Percentiles rank a stretch among this genome's conserved stretches.
These are phyloP conservation scores for Parnassius orleans DNA, from an alignment of 2,888 invertebrate species.

Conservation along the genomic window DNA sequence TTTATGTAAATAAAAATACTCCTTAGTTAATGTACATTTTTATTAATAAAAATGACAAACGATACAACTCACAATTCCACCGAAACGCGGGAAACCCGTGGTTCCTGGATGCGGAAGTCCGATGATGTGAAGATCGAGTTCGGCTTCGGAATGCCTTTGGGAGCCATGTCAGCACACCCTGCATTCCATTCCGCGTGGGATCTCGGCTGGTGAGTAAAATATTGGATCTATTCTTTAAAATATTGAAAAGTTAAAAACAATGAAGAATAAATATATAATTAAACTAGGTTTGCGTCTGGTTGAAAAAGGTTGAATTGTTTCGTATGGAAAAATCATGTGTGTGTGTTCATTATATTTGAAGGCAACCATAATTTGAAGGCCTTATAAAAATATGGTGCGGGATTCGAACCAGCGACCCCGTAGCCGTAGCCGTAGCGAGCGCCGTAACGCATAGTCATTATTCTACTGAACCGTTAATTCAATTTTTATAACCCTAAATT, in stretches of 20 bases:
- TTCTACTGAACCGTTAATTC: too few species aligned
- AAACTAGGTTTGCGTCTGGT: too few species aligned
- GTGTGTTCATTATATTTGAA: too few species aligned
- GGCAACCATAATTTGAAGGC: too few species aligned
- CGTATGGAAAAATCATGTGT: too few species aligned
- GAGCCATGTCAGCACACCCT: slow-evolving; percentile 76
- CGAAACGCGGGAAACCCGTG: slow-evolving; percentile 40
- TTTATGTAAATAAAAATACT: background rate
- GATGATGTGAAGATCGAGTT: slow-evolving; percentile 81
- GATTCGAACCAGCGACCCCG: too few species aligned
- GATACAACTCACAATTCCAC: slow-evolving; percentile 45
- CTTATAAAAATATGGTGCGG: too few species aligned
- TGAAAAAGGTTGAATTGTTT: too few species aligned
- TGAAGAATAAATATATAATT: background rate
- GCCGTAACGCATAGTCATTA: too few species aligned
- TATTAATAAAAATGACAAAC: slow-evolving; percentile 53
- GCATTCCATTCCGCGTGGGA: slow-evolving; percentile 80
- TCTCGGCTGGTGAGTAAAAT: slow-evolving; percentile 65
- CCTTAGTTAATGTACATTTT: slow-evolving; percentile 1
- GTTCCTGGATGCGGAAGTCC: slow-evolving; percentile 57
- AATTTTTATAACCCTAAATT: too few species aligned
- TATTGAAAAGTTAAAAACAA: background rate
- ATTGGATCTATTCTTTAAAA: background rate
- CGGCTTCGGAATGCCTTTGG: slow-evolving; percentile 74
- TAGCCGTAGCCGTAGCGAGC: too few species aligned